Evolutionary conservation across 2,113 vertebrate species (phyloP), one percentile per base, ranked within the genome.

Genomic region (Electrona antarctica): DNA sequence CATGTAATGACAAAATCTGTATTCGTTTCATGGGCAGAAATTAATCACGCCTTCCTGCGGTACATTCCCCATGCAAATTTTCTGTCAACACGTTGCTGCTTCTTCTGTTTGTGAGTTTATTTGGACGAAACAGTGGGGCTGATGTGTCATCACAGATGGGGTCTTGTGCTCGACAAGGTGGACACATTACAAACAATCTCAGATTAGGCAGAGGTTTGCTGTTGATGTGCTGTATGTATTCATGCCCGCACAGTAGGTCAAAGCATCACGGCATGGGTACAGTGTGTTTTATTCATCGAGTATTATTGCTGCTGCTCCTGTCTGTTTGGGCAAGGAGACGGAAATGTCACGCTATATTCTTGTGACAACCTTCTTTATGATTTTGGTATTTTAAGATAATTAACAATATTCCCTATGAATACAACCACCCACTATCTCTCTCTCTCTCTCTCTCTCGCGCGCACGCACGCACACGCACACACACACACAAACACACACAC

Each of bases 1-100:
- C 73, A 63, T 82, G 79, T 92, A 94, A 94, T 94, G 89, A 92
- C 90, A 87, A 87, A 90, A 92, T 93, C 90, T 90, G 86, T 93
- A 94, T 93, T 93, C 93, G 87, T 89, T 85, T 86, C 85, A 85
- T 80, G 81, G 88, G 82, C 85, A 81, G 73, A 87, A 90, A 89
- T 91, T 91, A 91, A 93, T 89, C 85, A 78, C 71, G 76, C 82
- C 69, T 88, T 81, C 83, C 82, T 78, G 76, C 71, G 80, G 74
- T 84, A 80, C 91, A 69, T 88, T 81, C 81, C 76, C 71, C 73
- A 90, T 92, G 92, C 89, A 90, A 92, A 93, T 93, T 83, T 64
- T 7, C 70, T 45, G 55, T 85, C 83, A 71, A 78, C 84, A 81
- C 79, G 71, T 83, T 78, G 76, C 33, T 73, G 21, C 21, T 81